Base-by-base conservation (phyloP, 1,140 invertebrate species). In the Nephila pilipes region DNA sequence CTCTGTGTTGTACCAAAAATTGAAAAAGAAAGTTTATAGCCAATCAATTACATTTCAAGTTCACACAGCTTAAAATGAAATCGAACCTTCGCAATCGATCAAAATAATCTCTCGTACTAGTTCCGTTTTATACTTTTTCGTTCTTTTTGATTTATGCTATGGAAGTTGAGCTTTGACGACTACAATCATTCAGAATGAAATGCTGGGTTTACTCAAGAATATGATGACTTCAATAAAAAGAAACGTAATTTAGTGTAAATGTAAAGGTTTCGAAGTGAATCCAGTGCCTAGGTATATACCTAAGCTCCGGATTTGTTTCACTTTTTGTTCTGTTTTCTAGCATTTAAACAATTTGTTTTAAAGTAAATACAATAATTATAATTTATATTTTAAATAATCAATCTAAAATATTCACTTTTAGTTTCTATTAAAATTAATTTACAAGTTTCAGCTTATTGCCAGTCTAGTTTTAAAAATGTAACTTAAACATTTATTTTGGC, bases 11-110 rank as follows among this genome's bases (percentile, higher is more conserved):
- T 36, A 75, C 32, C 69, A 75, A 18, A 75, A 75, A 29, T 36
- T 75, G 8, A 10, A 4, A 10, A 10, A 46, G 6, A 75, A 75
- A 75, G 29, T 75, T 75, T 29, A 46, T 46, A 32, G 69, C 29
- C 69, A 75, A 75, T 75, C 69, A 75, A 75, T 75, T 46, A 46
- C 69, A 75, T 75, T 75, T 75, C 18, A 75, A 75, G 32, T 75
- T 25, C 20, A 25, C 25, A 69, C 29, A 5, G 63, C 63, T 75
- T 5, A 4, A 36, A 32, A 75, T 36, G 69, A 75, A 36, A 75
- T 36, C 69, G 29, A 75, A 75, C 29, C 2, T 32, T 36, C 16
- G 25, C 69, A 18, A 18, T 14, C 29, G 3, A 75, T 75, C 69
- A 18, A 75, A 32, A 32, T 18, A 36, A 32, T 36, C 32, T 36